Evolutionary conservation across 2,113 vertebrate species (phyloP), one percentile per base, ranked within the genome.

Genomic region (Rhineura floridana): DNA sequence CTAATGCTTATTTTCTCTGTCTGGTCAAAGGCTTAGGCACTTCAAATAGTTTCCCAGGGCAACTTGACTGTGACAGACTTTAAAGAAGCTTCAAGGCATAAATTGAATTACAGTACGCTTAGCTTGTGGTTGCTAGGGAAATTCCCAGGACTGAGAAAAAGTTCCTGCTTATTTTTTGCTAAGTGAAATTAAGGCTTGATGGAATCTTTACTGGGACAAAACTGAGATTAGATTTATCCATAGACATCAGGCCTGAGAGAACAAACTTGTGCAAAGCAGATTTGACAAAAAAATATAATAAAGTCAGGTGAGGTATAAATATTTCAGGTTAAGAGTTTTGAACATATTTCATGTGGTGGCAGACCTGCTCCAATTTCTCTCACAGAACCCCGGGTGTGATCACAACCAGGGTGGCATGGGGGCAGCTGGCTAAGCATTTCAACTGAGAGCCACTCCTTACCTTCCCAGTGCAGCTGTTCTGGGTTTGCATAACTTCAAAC

Each of bases 91-190:
- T 93, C 93, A 93, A 96, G 93, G 92, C 95, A 93, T 96, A 96
- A 96, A 96, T 95, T 95, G 95, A 94, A 96, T 96, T 95, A 96
- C 95, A 95, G 94, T 96, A 96, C 92, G 94, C 95, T 94, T 94
- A 88, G 92, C 91, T 91, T 93, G 92, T 0, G 92, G 96, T 96
- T 96, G 96, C 95, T 95, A 96, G 92, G 96, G 96, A 94, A 94
- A 96, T 93, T 83, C 90, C 84, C 84, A 88, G 84, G 75, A 92
- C 13, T 6, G 89, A 72, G 85, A 95, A 94, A 95, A 92, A 93
- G 92, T 95, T 95, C 93, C 95, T 93, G 95, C 94, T 89, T 89
- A 96, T 94, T 95, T 94, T 94, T 96, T 92, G 94, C 88, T 92
- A 12, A 5, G 33, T 95, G 95, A 95, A 95, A 96, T 95, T 90